A percentile compares a stretch with the other conserved stretches of the same genome.
Conservation (phyloP, 1,140 invertebrate genomes). For the Drosophila fuyamai region DNA sequence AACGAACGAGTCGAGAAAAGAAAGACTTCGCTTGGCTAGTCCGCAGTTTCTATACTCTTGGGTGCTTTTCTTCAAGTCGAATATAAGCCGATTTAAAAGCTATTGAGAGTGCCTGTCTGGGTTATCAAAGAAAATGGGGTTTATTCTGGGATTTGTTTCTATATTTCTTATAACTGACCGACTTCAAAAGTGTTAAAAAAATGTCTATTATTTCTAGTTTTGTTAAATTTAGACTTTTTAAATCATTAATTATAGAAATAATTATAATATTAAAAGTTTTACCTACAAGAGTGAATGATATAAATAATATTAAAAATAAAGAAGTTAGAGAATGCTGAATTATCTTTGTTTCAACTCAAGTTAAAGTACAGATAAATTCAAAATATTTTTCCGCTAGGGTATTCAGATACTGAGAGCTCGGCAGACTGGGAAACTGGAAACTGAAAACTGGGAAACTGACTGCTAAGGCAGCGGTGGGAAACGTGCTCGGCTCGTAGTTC, state of each 20-base stretch:
- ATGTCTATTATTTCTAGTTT: too few species aligned
- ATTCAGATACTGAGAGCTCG: constrained; percentile 26
- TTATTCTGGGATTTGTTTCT: not conserved
- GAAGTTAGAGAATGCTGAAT: too few species aligned
- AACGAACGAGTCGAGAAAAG: constrained; percentile 21
- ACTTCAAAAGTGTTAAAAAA: too few species aligned
- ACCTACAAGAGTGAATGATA: too few species aligned
- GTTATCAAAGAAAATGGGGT: not conserved
- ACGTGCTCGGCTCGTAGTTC: constrained; percentile 48
- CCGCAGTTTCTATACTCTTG: constrained; percentile 14
- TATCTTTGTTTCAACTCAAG: too few species aligned
- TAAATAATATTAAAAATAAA: too few species aligned
- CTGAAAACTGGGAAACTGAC: constrained; percentile 31
- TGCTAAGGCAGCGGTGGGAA: constrained; percentile 50
- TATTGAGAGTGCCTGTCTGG: not conserved
- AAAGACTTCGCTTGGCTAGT: constrained; percentile 1
- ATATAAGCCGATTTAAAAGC: constrained; percentile 5
- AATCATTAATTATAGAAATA: too few species aligned
- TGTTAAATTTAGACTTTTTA: too few species aligned
- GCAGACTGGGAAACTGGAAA: constrained; percentile 23
- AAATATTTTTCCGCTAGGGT: not conserved
- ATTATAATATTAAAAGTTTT: too few species aligned
- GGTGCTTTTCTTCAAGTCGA: not conserved
- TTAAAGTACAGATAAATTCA: too few species aligned
- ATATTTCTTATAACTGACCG: not conserved